Percentiles rank a stretch among this genome's conserved stretches.
Conservation (phyloP, 2,888 invertebrate genomes). For the Agrotis ipsilon region DNA sequence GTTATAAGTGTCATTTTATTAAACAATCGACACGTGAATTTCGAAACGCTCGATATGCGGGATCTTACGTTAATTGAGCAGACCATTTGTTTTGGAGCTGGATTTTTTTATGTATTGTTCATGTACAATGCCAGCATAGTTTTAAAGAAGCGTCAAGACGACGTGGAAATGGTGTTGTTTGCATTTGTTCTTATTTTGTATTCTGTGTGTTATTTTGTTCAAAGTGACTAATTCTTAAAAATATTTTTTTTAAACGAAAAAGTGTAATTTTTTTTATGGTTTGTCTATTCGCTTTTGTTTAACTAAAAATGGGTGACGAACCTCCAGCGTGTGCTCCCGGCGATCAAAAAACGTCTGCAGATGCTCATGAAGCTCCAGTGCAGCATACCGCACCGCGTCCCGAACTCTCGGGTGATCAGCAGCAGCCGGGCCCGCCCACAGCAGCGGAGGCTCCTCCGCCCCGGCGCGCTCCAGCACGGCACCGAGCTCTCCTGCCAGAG, state of each 20-base stretch:
- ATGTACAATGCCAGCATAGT: too few relatives aligned
- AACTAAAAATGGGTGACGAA: slow-evolving; percentile 69
- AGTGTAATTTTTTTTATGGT: too few relatives aligned
- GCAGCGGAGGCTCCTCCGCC: slow-evolving; percentile 95
- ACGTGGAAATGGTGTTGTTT: too few relatives aligned
- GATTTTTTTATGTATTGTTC: not conserved
- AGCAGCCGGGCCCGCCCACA: slow-evolving; percentile 95
- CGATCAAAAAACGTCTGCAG: slow-evolving; percentile 98
- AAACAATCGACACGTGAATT: too few relatives aligned
- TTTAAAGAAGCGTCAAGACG: too few relatives aligned
- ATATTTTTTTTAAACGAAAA: not conserved
- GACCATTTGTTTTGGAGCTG: not conserved
- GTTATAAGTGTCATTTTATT: slow-evolving; percentile 40
- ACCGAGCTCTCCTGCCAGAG: slow-evolving; percentile 76
- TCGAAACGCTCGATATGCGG: not conserved
- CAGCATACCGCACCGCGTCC: slow-evolving; percentile 96
- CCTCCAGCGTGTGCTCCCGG: slow-evolving; percentile 96
- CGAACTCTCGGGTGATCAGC: slow-evolving; percentile 94
- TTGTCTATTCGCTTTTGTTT: not conserved
- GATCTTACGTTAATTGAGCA: not conserved
- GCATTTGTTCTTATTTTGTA: too few relatives aligned
- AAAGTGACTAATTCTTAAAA: too few relatives aligned
- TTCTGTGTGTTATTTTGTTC: too few relatives aligned
- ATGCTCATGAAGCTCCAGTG: slow-evolving; percentile 98
- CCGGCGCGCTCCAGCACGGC: slow-evolving; percentile 92